These are phyloP conservation scores for Apis dorsata DNA, from an alignment of 1,140 invertebrate species.

Conservation along the genomic window DNA sequence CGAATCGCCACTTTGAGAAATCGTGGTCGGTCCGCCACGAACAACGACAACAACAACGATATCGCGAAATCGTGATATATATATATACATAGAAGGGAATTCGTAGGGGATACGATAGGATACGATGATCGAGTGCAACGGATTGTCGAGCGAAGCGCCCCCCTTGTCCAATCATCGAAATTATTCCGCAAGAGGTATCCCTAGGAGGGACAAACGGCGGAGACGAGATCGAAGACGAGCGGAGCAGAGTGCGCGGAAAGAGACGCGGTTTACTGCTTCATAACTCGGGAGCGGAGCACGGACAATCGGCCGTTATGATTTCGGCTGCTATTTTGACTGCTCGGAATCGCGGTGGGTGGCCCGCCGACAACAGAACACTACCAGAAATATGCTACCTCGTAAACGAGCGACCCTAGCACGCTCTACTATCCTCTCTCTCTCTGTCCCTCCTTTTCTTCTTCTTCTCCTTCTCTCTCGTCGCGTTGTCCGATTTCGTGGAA, in stretches of 20 bases:
- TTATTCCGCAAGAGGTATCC: slow-evolving; percentile 76
- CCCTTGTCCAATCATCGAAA: slow-evolving; percentile 77
- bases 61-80: not conserved
- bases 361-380: slow-evolving; percentile 68
- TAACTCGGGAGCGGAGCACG: slow-evolving; percentile 72
- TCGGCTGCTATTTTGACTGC: slow-evolving; percentile 79
- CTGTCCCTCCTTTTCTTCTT: not conserved
- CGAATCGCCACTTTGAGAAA: not conserved
- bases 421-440: slow-evolving; percentile 18
- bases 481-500: slow-evolving; percentile 1
- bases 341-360: slow-evolving; percentile 71
- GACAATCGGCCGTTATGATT: slow-evolving; percentile 80
- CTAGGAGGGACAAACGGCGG: slow-evolving; percentile 42
- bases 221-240: slow-evolving; percentile 39
- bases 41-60: too few relatives aligned
- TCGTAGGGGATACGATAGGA: not conserved
- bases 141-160: slow-evolving; percentile 25
- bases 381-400: slow-evolving; percentile 80
- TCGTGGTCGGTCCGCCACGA: not conserved
- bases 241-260: slow-evolving; percentile 46
- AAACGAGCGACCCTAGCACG: slow-evolving; percentile 72
- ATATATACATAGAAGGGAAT: not conserved
- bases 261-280: slow-evolving; percentile 77
- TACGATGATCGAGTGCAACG: not conserved
- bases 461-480: too few relatives aligned